These are phyloP conservation scores for Phrynocephalus guinanensis DNA, from an alignment of 2,797 vertebrate species.

Conservation along the genomic window DNA sequence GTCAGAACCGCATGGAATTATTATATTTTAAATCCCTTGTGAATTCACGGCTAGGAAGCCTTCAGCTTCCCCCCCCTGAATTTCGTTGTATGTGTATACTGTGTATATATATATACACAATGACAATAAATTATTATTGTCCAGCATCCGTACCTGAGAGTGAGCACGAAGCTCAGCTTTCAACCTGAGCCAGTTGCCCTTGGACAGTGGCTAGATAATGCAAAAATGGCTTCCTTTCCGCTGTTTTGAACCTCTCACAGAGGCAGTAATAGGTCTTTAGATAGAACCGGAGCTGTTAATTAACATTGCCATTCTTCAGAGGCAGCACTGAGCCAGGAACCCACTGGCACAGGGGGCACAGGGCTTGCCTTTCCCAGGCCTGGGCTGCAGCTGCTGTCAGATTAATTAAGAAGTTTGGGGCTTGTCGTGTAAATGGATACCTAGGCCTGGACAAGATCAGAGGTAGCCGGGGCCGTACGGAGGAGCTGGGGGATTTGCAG, in stretches of 20 bases:
- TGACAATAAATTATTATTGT: background rate
- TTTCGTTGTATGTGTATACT: too few species aligned
- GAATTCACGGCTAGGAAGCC: background rate
- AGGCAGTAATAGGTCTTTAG: conserved; percentile 1
- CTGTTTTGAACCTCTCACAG: background rate
- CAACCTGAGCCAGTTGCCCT: background rate
- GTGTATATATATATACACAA: too few species aligned
- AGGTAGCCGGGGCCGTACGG: background rate
- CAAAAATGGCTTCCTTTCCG: background rate
- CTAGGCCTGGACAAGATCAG: conserved; percentile 8
- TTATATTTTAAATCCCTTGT: background rate
- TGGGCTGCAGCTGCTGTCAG: conserved; percentile 52
- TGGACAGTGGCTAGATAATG: background rate
- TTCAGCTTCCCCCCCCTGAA: background rate
- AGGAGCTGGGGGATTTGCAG: conserved; percentile 8
- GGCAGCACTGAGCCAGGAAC: background rate
- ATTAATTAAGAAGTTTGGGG: conserved; percentile 23
- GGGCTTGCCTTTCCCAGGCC: conserved; percentile 44
- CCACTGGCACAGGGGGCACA: background rate
- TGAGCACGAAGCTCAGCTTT: background rate
- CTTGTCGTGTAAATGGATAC: conserved; percentile 33
- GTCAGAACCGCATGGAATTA: background rate
- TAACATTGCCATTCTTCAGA: background rate
- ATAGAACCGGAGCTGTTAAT: background rate
- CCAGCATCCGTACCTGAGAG: background rate